Percentiles rank a stretch among this genome's conserved stretches.
Conservation (phyloP, 2,113 vertebrate species). For the Kobus ellipsiprymnus region DNA sequence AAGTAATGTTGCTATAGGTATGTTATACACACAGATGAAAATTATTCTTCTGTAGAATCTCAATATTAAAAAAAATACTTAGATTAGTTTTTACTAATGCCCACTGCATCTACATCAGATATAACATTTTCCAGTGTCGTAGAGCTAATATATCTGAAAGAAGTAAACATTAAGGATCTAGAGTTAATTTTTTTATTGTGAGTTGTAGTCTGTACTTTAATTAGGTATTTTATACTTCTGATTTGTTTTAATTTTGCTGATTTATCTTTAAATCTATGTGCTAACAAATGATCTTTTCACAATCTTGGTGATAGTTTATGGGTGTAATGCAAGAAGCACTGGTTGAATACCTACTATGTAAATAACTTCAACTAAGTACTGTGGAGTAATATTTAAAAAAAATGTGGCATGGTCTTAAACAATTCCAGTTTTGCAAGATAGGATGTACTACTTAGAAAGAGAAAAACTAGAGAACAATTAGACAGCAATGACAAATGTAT, state of each 20-base stretch:
- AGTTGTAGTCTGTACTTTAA: neutral
- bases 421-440: conserved; percentile 11
- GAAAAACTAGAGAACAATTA: conserved; percentile 13
- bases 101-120: neutral
- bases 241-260: conserved; percentile 41
- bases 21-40: conserved; percentile 25
- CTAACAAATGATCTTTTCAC: neutral
- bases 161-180: neutral
- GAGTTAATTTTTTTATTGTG: neutral
- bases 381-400: neutral
- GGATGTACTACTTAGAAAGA: neutral
- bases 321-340: neutral
- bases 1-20: conserved; percentile 16
- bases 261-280: conserved; percentile 9
- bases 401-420: neutral
- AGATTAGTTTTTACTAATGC: neutral
- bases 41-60: conserved; percentile 22
- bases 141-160: neutral
- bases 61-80: neutral
- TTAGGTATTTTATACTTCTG: neutral
- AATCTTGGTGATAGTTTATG: neutral
- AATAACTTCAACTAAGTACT: neutral
- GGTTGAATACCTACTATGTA: neutral
- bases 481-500: conserved; percentile 27
- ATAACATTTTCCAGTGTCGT: neutral